Conservation (phyloP, 2,888 invertebrate species). For the Stenotaenia linearis region DNA sequence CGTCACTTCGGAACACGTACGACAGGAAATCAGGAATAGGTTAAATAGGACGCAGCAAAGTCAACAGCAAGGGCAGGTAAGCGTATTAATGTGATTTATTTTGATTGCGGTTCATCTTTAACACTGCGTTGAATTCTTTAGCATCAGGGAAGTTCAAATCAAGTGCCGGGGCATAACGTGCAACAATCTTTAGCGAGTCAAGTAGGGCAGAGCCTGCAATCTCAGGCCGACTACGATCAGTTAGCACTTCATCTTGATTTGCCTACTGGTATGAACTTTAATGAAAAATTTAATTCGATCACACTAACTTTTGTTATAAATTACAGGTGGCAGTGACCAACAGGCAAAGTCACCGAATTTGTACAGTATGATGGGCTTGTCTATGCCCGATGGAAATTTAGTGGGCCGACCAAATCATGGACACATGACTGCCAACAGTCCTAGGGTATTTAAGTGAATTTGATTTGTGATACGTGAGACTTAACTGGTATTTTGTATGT, state of each 20-base stretch:
- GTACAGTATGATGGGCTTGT: slow-evolving; percentile 34
- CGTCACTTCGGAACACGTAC: slow-evolving; percentile 69
- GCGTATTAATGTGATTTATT: background rate
- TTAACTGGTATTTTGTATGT: slow-evolving; percentile 47
- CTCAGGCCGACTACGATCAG: slow-evolving; percentile 30
- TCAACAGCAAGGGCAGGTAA: slow-evolving; percentile 33
- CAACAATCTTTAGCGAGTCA: slow-evolving; percentile 27
- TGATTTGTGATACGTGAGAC: background rate
- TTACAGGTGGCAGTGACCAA: slow-evolving; percentile 33
- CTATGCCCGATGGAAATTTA: slow-evolving; percentile 33
- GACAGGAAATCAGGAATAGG: slow-evolving; percentile 81
- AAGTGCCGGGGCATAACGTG: slow-evolving; percentile 20
- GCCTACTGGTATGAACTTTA: slow-evolving; percentile 32
- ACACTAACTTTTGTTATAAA: background rate
- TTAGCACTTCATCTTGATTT: slow-evolving; percentile 33
- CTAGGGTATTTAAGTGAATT: slow-evolving; percentile 34
- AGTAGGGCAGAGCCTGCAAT: slow-evolving; percentile 1
- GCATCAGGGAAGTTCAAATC: background rate
- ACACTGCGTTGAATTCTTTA: background rate
- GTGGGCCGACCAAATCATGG: slow-evolving; percentile 21
- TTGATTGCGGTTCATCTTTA: no score
- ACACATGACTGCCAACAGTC: slow-evolving; percentile 36
- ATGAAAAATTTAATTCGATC: no score
- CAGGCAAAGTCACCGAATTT: slow-evolving; percentile 37
- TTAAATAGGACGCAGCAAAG: slow-evolving; percentile 66